Evolutionary conservation across 2,797 vertebrate genomes (phyloP).

Genomic region (Cygnus olor): DNA sequence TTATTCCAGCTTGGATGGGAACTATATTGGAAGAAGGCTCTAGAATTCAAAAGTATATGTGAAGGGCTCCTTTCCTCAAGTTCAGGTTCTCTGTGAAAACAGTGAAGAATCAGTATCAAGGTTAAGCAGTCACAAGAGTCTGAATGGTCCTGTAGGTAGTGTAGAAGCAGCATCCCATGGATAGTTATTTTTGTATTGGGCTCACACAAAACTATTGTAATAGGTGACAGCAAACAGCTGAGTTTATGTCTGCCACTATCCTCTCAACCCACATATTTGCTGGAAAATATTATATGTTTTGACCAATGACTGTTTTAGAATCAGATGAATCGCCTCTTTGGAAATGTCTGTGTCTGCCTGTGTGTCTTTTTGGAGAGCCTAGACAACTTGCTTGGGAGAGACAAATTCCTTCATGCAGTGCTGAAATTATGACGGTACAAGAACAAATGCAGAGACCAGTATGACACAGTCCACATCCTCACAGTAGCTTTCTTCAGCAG

Average conservation of each 20-base stretch:
- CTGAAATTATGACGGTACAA: background rate
- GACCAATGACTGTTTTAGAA: background rate
- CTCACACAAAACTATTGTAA: background rate
- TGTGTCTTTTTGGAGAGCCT: background rate
- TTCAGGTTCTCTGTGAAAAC: background rate
- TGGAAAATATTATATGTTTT: background rate
- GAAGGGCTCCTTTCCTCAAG: background rate
- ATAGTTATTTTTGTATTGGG: background rate
- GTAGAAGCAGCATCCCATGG: background rate
- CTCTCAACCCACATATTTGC: background rate
- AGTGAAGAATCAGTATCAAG: background rate
- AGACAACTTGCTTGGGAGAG: background rate
- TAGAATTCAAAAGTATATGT: background rate
- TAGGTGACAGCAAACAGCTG: background rate
- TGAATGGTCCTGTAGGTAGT: background rate
- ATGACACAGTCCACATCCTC: background rate
- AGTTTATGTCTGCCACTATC: background rate
- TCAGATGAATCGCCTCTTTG: background rate
- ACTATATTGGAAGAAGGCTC: background rate
- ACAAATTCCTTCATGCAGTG: background rate
- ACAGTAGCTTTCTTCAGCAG: accelerated
- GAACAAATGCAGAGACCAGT: background rate
- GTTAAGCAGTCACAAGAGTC: background rate
- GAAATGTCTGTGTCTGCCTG: background rate
- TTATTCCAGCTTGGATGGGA: background rate